phyloP scores from a whole-genome alignment of 2,888 invertebrate species.

The Octodonta nipae region DNA sequence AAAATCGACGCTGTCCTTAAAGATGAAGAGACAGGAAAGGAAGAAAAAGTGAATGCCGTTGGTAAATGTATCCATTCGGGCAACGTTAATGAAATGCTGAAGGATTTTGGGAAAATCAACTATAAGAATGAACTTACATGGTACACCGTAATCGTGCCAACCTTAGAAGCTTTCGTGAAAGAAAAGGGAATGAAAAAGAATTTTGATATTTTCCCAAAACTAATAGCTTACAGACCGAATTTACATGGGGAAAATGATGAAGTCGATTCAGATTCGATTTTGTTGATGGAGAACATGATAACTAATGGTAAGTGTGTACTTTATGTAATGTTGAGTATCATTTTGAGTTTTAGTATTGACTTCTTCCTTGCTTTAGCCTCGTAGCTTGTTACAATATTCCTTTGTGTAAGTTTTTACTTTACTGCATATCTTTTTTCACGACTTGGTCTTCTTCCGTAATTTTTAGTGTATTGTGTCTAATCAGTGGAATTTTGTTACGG shows the following conservation, averaged over 20 bases:
- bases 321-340: no score
- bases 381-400: no score
- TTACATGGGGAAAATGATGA: slow-evolving; percentile 7
- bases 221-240: slow-evolving; percentile 11
- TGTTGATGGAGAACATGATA: slow-evolving; percentile 13
- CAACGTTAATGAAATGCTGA: slow-evolving; percentile 1
- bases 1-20: slow-evolving; percentile 8
- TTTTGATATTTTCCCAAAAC: slow-evolving; percentile 10
- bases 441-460: no score
- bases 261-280: slow-evolving; percentile 11
- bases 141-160: slow-evolving; percentile 11
- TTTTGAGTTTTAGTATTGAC: no score
- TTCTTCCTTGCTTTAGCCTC: no score
- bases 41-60: slow-evolving; percentile 10
- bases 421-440: no score
- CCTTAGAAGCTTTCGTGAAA: slow-evolving; percentile 9
- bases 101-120: neutral
- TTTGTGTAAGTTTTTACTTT: no score
- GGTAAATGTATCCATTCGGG: slow-evolving; percentile 10
- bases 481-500: no score
- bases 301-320: slow-evolving; percentile 7
- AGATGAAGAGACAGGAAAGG: slow-evolving; percentile 9
- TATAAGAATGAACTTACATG: slow-evolving; percentile 10
- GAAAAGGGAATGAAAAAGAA: slow-evolving; percentile 6
- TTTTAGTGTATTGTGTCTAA: no score